These are phyloP conservation scores for Trissoscelio sp. DNA, from an alignment of 2,888 invertebrate species.

Conservation along the genomic window DNA sequence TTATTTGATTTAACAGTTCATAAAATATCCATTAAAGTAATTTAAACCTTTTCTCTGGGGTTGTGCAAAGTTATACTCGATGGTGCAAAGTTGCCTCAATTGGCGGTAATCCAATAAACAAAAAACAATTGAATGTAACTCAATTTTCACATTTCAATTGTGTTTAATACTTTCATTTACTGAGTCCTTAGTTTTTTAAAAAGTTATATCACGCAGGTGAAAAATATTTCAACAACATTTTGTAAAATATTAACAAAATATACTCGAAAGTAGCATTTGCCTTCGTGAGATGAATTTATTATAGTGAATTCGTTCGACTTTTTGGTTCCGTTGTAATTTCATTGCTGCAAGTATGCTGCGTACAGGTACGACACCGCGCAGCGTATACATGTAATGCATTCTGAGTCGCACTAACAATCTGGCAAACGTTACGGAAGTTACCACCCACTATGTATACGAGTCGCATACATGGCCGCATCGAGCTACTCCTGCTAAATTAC, in stretches of 20 bases:
- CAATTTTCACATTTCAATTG: too few relatives aligned
- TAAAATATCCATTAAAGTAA: too few relatives aligned
- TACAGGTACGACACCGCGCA: constrained; percentile 42
- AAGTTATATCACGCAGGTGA: constrained; percentile 10
- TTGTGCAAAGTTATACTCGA: too few relatives aligned
- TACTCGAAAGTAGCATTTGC: not conserved
- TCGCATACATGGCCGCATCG: constrained; percentile 22
- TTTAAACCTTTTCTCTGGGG: too few relatives aligned
- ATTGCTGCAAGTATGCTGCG: constrained; percentile 46
- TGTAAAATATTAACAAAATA: constrained; percentile 48
- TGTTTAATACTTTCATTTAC: too few relatives aligned
- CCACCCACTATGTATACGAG: constrained; percentile 52
- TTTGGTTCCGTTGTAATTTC: constrained; percentile 52
- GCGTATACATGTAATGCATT: constrained; percentile 65
- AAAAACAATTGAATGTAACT: too few relatives aligned
- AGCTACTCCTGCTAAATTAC: constrained; percentile 69
- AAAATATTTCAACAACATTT: constrained; percentile 33
- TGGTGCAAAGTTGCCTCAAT: too few relatives aligned
- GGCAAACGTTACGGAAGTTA: constrained; percentile 69
- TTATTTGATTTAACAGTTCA: too few relatives aligned
- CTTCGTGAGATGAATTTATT: constrained; percentile 50
- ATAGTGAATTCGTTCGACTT: constrained; percentile 46
- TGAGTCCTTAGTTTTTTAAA: too few relatives aligned
- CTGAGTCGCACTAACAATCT: constrained; percentile 67
- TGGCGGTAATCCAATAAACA: too few relatives aligned